These are phyloP conservation scores for Sympetrum striolatum DNA, from an alignment of 2,888 invertebrate genomes.

Conservation along the genomic window DNA sequence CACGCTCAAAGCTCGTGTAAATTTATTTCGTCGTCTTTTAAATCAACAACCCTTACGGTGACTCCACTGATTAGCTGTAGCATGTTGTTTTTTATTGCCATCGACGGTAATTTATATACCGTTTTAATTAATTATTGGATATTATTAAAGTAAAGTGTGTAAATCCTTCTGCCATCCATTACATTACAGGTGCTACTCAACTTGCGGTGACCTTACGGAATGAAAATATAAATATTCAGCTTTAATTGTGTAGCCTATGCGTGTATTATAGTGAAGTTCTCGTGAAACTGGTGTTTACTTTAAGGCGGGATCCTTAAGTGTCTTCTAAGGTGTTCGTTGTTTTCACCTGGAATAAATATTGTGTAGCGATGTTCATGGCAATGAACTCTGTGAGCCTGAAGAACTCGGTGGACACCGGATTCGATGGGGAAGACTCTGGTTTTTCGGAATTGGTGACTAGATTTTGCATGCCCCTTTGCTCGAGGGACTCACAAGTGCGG, in stretches of 20 bases:
- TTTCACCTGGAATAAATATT: not conserved
- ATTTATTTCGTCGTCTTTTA: not conserved
- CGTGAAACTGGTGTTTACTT: not conserved
- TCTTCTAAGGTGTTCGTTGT: not conserved
- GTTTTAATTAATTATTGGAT: too few species aligned
- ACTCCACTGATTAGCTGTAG: not conserved
- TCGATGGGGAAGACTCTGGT: constrained; percentile 32
- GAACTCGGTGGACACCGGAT: constrained; percentile 28
- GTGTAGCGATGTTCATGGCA: constrained; percentile 21
- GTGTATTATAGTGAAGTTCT: not conserved
- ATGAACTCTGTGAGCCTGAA: constrained; percentile 28
- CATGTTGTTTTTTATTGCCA: not conserved
- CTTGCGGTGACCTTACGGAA: not conserved
- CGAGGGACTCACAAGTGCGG: constrained; percentile 62
- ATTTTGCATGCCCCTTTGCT: constrained; percentile 64
- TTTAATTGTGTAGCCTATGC: not conserved
- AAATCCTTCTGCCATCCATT: not conserved
- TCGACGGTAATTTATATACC: not conserved
- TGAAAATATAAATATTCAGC: not conserved
- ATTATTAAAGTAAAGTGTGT: too few species aligned
- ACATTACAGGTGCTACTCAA: not conserved
- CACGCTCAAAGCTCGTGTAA: not conserved
- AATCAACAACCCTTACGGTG: not conserved
- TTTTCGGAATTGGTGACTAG: constrained; percentile 53
- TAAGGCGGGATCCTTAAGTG: not conserved